phyloP scores from a whole-genome alignment of 1,140 invertebrate genomes.

The Lepidurus arcticus region DNA sequence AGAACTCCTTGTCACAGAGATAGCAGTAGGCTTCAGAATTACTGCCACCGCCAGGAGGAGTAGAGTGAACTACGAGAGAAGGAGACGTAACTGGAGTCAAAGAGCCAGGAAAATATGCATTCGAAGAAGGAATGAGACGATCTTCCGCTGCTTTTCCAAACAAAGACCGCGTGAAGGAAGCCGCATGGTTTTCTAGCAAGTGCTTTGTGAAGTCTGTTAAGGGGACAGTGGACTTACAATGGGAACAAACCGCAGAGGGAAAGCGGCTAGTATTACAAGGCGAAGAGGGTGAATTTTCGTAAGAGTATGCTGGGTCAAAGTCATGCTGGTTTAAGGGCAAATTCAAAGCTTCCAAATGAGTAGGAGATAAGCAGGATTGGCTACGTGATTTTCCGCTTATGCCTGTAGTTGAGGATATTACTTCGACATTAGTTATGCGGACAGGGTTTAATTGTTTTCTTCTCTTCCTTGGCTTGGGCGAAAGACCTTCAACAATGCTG shows the following conservation, averaged over 20 bases:
- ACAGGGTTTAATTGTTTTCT: not conserved
- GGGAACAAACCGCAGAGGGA: not conserved
- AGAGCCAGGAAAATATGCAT: not conserved
- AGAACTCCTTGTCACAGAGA: constrained; percentile 53
- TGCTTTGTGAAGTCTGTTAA: not conserved
- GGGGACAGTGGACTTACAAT: not conserved
- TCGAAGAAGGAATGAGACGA: not conserved
- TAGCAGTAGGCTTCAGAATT: constrained; percentile 51
- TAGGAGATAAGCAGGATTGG: not conserved
- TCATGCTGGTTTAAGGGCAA: not conserved
- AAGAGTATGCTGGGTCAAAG: not conserved
- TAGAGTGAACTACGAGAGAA: not conserved
- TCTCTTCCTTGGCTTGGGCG: not conserved
- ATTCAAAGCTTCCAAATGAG: not conserved
- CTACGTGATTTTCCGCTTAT: not conserved
- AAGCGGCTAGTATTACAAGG: not conserved
- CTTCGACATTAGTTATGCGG: not conserved
- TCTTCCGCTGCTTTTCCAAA: not conserved
- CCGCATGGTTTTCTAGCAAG: not conserved
- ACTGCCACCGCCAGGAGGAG: constrained; percentile 39
- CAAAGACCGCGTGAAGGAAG: not conserved
- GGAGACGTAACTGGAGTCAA: not conserved
- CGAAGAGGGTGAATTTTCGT: not conserved
- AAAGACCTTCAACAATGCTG: not conserved
- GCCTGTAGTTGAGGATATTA: not conserved